Evolutionary conservation across 2,888 invertebrate species (phyloP), one percentile per base, ranked within the genome.

Genomic region (Eristalis pertinax): DNA sequence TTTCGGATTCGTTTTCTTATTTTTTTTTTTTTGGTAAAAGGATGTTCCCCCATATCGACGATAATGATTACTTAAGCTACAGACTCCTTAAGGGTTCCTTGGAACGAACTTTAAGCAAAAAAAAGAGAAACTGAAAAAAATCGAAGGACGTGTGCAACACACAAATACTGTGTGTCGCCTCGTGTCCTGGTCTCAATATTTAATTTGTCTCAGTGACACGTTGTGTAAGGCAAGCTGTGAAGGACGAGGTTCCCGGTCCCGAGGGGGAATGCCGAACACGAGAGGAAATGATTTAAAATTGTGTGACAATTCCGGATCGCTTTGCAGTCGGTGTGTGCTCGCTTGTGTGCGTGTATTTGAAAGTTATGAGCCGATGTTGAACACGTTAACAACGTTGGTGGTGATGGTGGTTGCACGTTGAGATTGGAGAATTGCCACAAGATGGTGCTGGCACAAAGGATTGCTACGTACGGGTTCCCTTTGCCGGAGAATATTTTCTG

Each of bases 381-480:
- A 75, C 75, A 84, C 75, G 76, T 82, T 82, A 82, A 67, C 82
- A 83, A 35, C 56, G 41, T 1, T 32, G 32, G 32, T 32, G 32
- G 32, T 32, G 7, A 1, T 77, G 60, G 73, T 74, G 77, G 69
- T 74, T 65, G 78, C 77, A 85, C 78, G 69, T 78, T 78, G 78
- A 68, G 75, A 83, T 86, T 79, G 70, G 82, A 83, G 78, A 86
- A 79, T 79, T 83, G 78, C 86, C 75, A 86, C 86, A 86, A 82
- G 82, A 86, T 86, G 83, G 78, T 86, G 70, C 75, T 83, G 75
- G 78, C 78, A 81, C 82, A 78, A 83, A 81, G 77, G 70, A 85
- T 74, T 82, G 70, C 38, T 11, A 43, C 70, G 74, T 72, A 78
- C 75, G 56, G 63, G 60, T 56, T 64, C 38, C 19, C 38, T 80